Evolutionary conservation across 2,888 invertebrate genomes (phyloP).

Genomic region (Chalcosyrphus nemorum): DNA sequence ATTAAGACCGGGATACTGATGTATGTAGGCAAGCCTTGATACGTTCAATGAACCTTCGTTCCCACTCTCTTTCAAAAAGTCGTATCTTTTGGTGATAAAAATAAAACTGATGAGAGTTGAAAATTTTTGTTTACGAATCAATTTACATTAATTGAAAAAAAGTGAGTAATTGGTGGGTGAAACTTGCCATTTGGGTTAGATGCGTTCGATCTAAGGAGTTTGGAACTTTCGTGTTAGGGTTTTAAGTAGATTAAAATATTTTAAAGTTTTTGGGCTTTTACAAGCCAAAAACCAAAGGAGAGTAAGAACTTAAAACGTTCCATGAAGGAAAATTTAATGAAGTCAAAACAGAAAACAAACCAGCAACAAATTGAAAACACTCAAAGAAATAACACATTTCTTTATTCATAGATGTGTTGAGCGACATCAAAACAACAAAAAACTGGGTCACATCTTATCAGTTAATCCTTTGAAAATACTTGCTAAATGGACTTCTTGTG

Average conservation of each 20-base stretch:
- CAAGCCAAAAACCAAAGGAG: too few species aligned
- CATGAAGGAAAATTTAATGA: too few species aligned
- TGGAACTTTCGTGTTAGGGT: too few species aligned
- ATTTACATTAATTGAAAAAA: conserved; percentile 49
- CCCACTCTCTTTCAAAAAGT: conserved; percentile 2
- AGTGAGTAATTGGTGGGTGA: not conserved
- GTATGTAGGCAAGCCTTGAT: conserved; percentile 20
- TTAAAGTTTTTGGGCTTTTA: too few species aligned
- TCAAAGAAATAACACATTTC: too few species aligned
- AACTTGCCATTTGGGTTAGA: not conserved
- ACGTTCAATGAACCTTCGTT: conserved; percentile 50
- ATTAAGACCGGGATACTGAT: conserved; percentile 31
- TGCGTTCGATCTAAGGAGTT: too few species aligned
- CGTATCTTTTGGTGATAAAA: not conserved
- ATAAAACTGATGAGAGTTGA: conserved; percentile 27
- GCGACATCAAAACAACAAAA: not conserved
- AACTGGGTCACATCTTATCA: conserved; percentile 6
- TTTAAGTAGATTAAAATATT: too few species aligned
- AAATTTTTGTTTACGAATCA: conserved; percentile 53
- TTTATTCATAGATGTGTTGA: not conserved
- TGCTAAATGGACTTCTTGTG: conserved; percentile 23
- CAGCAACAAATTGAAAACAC: too few species aligned
- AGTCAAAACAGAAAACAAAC: too few species aligned
- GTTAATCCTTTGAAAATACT: conserved; percentile 3
- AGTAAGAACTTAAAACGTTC: too few species aligned